These are phyloP conservation scores for Chrysomela aeneicollis DNA, from an alignment of 2,888 invertebrate species.

Conservation along the genomic window DNA sequence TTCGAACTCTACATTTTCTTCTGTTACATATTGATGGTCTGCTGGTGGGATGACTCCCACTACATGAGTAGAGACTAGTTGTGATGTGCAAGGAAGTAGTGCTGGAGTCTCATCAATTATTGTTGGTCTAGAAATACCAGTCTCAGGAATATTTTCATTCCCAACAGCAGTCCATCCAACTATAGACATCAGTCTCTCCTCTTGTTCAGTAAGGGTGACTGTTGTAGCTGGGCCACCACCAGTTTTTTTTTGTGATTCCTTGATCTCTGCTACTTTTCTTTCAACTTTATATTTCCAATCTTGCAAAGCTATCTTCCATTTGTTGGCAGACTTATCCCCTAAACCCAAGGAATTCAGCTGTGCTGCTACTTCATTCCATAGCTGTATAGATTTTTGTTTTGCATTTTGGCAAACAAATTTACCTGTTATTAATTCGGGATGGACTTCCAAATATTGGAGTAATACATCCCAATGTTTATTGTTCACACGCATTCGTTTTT, in stretches of 20 bases:
- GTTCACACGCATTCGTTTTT: conserved; percentile 13
- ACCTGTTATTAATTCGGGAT: conserved; percentile 24
- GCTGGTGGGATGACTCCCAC: background rate
- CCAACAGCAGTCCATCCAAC: conserved; percentile 10
- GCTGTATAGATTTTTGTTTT: conserved; percentile 13
- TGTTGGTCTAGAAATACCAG: conserved; percentile 1
- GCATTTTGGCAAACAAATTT: conserved; percentile 19
- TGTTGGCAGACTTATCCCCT: too few species aligned
- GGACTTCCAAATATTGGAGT: conserved; percentile 18
- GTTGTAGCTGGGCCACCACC: conserved; percentile 16
- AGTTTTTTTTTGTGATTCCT: conserved; percentile 3
- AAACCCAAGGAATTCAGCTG: conserved; percentile 21
- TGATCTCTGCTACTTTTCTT: conserved; percentile 20
- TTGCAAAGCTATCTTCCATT: conserved; percentile 12
- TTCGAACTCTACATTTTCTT: background rate
- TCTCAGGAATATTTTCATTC: conserved; percentile 7
- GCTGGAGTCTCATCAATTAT: background rate
- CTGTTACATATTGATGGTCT: background rate
- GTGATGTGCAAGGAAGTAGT: background rate
- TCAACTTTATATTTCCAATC: conserved; percentile 32
- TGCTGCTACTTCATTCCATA: conserved; percentile 19
- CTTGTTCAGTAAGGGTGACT: background rate
- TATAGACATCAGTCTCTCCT: conserved; percentile 18
- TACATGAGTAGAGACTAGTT: too few species aligned
- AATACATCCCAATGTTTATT: conserved; percentile 20